Evolutionary conservation across 2,113 vertebrate species (phyloP).

Genomic region (Zosterops hypoxanthus): DNA sequence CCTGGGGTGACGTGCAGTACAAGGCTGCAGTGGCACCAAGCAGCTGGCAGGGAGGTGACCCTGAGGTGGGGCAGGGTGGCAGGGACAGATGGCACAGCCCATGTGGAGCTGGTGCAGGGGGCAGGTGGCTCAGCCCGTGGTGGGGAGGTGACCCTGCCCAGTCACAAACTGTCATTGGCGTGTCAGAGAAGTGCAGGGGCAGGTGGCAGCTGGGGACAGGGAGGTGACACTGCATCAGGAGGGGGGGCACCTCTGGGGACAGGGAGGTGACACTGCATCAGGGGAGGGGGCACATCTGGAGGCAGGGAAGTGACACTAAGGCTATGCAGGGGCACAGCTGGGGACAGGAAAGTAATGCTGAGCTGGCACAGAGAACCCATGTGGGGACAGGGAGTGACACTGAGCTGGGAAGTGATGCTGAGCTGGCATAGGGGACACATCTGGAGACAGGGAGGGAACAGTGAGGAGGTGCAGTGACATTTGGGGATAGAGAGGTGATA

Average conservation of each 20-base stretch:
- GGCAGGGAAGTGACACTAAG: not conserved
- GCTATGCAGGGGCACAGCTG: not conserved
- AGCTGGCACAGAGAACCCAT: accelerated
- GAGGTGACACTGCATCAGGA: not conserved
- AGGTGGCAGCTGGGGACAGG: not conserved
- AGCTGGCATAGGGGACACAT: not conserved
- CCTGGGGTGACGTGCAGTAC: not conserved
- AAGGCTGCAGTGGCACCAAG: not conserved
- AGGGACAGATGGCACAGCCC: not conserved
- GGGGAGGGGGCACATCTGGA: not conserved
- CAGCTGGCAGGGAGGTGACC: not conserved
- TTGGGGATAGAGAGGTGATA: not conserved
- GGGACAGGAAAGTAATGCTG: not conserved
- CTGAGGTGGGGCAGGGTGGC: not conserved
- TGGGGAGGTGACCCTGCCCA: not conserved
- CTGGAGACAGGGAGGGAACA: not conserved
- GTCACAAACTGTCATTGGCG: accelerated
- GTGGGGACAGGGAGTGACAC: not conserved
- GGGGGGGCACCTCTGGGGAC: not conserved
- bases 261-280: not conserved
- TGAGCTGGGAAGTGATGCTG: not conserved
- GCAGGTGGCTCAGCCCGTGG: not conserved
- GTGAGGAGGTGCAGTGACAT: not conserved
- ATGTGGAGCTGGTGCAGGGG: not conserved
- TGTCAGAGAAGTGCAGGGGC: not conserved